Base-by-base conservation (phyloP, 2,797 vertebrate species). In the Acomys russatus region DNA sequence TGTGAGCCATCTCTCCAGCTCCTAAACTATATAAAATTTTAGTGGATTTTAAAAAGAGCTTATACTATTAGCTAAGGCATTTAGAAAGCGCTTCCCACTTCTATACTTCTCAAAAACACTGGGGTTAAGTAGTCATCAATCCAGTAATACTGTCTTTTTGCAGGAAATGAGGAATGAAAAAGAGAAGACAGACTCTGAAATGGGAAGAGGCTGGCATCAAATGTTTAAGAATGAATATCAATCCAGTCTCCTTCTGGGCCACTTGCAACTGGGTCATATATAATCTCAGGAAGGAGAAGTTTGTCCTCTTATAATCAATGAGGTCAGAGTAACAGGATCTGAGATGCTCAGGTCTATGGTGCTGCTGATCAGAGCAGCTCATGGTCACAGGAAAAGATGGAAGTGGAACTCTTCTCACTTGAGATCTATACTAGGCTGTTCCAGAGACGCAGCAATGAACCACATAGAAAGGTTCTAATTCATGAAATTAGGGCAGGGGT, bases 341-440 rank as follows among this genome's bases (percentile, higher is more conserved):
- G 44, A 63, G 10, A 64, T 28, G 14, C 61, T 63, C 88, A 83
- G 28, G 30, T 6, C 93, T 76, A 70, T 17, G 25, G 38, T 89
- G 79, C 49, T 61, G 91, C 74, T 76, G 79, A 54, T 15, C 22
- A 71, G 22, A 74, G 30, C 17, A 92, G 71, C 35, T 94, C 68
- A 12, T 35, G 91, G 18, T 71, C 9, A 88, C 18, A 38, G 33
- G 70, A 54, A 68, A 94, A 70, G 17, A 84, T 4, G 64, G 88
- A 96, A 87, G 9, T 83, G 22, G 51, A 97, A 68, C 15, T 2
- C 38, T 38, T 0, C 3, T 88, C 54, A 77, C 73, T 22, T 77
- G 28, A 94, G 94, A 92, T 4, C 30, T 56, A 83, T 73, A 76
- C 91, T 25, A 92, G 54, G n/a, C 90, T 33, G 44, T 91, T 93